phyloP scores from a whole-genome alignment of 2,797 vertebrate species.

The Mormyrops boulengeri region DNA sequence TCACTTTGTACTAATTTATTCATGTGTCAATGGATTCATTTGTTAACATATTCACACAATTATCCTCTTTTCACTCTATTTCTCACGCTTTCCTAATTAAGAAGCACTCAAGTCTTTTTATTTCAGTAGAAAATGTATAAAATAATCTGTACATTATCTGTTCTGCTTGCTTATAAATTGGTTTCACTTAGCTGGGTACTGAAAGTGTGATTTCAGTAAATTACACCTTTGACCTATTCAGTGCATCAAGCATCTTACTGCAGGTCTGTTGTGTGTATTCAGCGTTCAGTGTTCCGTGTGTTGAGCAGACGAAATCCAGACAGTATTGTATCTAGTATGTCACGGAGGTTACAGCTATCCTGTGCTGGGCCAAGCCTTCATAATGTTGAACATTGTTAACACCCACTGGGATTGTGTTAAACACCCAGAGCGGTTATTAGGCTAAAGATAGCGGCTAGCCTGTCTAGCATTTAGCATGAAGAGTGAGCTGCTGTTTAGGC shows the following conservation, averaged over 20 bases:
- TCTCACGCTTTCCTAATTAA: not conserved
- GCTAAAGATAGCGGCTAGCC: not conserved
- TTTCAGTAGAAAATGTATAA: not conserved
- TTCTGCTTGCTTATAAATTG: not conserved
- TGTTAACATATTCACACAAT: slow-evolving; percentile 6
- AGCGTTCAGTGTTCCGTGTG: not conserved
- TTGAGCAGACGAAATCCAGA: not conserved
- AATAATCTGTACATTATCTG: not conserved
- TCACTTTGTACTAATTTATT: not conserved
- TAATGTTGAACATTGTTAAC: not conserved
- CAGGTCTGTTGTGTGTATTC: not conserved
- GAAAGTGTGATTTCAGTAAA: not conserved
- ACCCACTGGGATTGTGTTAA: not conserved
- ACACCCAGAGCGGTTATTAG: not conserved
- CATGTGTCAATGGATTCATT: not conserved
- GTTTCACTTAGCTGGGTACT: not conserved
- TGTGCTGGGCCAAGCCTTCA: not conserved
- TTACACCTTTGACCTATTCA: not conserved
- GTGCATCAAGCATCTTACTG: not conserved
- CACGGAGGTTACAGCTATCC: not conserved
- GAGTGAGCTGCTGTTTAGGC: not conserved
- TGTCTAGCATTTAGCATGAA: not conserved
- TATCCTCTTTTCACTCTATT: not conserved
- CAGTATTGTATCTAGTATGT: not conserved
- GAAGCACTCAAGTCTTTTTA: not conserved